Conservation (phyloP, 2,113 vertebrate species). For the Ictidomys tridecemlineatus region DNA sequence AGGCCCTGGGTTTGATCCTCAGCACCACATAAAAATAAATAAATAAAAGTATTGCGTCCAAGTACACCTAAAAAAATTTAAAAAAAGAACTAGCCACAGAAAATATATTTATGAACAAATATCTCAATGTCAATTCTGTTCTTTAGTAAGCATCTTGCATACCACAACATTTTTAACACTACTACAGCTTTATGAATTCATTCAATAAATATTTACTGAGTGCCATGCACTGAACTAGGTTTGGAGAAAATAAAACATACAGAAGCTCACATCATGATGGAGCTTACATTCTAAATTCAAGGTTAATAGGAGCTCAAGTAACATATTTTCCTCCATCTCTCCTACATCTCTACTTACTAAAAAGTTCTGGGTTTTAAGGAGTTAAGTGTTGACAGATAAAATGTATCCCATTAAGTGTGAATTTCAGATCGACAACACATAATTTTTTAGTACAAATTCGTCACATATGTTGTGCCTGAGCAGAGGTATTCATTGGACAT, state of each 20-base stretch:
- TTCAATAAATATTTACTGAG: not conserved
- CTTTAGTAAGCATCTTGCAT: no score
- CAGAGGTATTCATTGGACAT: not conserved
- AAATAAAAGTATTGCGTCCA: no score
- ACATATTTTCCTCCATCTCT: not conserved
- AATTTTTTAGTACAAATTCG: not conserved
- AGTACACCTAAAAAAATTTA: not conserved
- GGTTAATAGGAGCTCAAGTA: not conserved
- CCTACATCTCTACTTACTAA: not conserved
- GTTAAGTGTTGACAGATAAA: conserved; percentile 1
- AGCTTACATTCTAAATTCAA: not conserved
- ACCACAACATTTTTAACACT: not conserved
- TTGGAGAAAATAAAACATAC: not conserved
- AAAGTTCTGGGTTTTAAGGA: not conserved
- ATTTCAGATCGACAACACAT: conserved; percentile 17
- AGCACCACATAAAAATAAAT: no score
- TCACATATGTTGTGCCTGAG: not conserved
- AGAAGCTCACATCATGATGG: not conserved
- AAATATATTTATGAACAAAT: conserved; percentile 21
- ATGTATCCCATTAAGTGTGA: not conserved
- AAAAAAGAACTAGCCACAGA: not conserved
- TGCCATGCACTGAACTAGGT: not conserved
- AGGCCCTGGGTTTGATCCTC: no score
- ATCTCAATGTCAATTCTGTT: conserved; percentile 4
- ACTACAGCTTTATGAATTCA: not conserved